Percentiles rank a stretch among this genome's conserved stretches.
phyloP scores from a whole-genome alignment of 2,888 invertebrate species.

The Pterostichus madidus region DNA sequence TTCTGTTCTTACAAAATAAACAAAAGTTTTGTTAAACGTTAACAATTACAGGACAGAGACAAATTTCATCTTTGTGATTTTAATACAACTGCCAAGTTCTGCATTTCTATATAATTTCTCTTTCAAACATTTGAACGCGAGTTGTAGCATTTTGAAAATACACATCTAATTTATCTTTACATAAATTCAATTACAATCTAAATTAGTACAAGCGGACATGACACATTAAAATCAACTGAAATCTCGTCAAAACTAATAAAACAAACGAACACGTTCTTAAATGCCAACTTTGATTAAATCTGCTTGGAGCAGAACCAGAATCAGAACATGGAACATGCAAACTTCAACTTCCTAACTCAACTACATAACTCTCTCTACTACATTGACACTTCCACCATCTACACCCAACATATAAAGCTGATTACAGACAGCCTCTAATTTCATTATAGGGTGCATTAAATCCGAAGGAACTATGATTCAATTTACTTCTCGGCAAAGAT shows the following conservation, averaged over 20 bases:
- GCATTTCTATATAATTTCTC: too few species aligned
- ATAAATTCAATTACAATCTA: constrained; percentile 45
- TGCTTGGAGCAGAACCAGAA: constrained; percentile 2
- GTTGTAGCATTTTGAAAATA: too few species aligned
- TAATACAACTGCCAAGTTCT: too few species aligned
- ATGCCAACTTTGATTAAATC: constrained; percentile 46
- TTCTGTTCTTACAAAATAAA: too few species aligned
- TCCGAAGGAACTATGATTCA: constrained; percentile 31
- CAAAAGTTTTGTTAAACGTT: too few species aligned
- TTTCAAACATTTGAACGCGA: too few species aligned
- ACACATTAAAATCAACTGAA: constrained; percentile 32
- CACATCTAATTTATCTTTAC: constrained; percentile 34
- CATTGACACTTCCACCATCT: constrained; percentile 26
- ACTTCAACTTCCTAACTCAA: constrained; percentile 17
- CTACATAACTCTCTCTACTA: constrained; percentile 14
- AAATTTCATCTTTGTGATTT: too few species aligned
- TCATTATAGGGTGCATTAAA: constrained; percentile 28
- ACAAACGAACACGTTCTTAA: constrained; percentile 52
- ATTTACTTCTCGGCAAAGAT: constrained; percentile 20
- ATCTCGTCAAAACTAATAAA: constrained; percentile 49
- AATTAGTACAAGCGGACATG: constrained; percentile 34
- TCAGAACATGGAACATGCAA: constrained; percentile 19
- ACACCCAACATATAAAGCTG: constrained; percentile 22
- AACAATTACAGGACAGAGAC: too few species aligned
- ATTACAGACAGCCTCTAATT: constrained; percentile 39